Conservation (phyloP, 2,797 vertebrate species). For the Halcyon chelicuti region DNA sequence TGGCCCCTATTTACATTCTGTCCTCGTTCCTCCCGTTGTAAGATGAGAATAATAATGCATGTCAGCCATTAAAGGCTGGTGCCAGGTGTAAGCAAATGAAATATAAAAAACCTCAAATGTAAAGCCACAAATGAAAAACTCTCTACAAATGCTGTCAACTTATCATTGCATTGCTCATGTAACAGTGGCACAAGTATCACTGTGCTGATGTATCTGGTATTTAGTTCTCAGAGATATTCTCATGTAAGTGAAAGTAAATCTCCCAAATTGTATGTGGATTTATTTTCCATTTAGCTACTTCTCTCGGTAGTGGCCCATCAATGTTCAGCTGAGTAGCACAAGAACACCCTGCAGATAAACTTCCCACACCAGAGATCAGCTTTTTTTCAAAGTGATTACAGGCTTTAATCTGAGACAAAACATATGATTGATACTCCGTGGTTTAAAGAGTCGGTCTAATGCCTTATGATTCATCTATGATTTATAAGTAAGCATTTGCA, state of each 20-base stretch:
- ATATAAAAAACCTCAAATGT: neutral
- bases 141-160: neutral
- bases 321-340: neutral
- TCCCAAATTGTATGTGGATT: neutral
- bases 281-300: neutral
- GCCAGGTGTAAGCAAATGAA: neutral
- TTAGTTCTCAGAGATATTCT: neutral
- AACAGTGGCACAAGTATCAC: neutral
- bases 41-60: neutral
- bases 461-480: constrained; percentile 29
- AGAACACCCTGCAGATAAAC: neutral
- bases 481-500: neutral
- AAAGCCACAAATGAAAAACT: neutral
- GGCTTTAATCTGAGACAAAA: constrained; percentile 19
- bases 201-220: neutral
- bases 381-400: neutral
- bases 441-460: neutral
- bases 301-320: neutral
- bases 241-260: neutral
- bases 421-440: neutral
- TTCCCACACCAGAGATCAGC: neutral
- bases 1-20: neutral
- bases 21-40: neutral
- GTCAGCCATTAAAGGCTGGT: neutral
- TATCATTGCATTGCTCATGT: neutral